phyloP scores from a whole-genome alignment of 2,797 vertebrate genomes.

The Platyrinchus mystaceus region DNA sequence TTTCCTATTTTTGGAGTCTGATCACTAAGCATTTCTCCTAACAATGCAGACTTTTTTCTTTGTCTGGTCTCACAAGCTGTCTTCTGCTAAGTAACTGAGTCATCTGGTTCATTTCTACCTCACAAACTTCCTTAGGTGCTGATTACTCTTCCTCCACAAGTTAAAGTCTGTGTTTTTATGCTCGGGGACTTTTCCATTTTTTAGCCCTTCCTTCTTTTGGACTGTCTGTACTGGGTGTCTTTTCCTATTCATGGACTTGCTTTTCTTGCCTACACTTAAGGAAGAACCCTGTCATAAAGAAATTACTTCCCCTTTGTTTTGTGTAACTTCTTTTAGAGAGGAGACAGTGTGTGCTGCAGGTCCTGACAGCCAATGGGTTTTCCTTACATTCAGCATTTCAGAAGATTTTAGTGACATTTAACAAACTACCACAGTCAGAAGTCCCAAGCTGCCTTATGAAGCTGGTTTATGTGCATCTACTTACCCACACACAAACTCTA shows the following conservation, averaged over 20 bases:
- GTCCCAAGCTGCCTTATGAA: background rate
- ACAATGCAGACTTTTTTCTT: background rate
- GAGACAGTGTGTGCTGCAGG: background rate
- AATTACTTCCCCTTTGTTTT: background rate
- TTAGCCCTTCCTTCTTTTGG: slow-evolving; percentile 28
- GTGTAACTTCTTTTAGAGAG: background rate
- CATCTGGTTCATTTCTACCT: slow-evolving; percentile 11
- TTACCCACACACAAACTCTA: background rate
- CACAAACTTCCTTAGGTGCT: background rate
- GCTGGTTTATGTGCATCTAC: background rate
- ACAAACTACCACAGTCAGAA: background rate
- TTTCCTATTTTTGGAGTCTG: background rate
- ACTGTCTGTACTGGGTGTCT: background rate
- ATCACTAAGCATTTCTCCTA: background rate
- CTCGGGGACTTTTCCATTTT: slow-evolving; percentile 22
- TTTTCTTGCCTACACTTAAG: background rate
- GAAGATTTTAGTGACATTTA: background rate
- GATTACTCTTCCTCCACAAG: background rate
- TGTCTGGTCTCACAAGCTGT: background rate
- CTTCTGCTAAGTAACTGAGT: background rate
- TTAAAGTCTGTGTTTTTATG: background rate
- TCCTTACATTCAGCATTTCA: background rate
- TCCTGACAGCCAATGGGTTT: background rate
- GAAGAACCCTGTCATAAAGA: slow-evolving; percentile 16
- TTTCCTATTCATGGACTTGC: background rate